These are phyloP conservation scores for Todiramphus chloris DNA, from an alignment of 2,113 vertebrate genomes.

Conservation along the genomic window DNA sequence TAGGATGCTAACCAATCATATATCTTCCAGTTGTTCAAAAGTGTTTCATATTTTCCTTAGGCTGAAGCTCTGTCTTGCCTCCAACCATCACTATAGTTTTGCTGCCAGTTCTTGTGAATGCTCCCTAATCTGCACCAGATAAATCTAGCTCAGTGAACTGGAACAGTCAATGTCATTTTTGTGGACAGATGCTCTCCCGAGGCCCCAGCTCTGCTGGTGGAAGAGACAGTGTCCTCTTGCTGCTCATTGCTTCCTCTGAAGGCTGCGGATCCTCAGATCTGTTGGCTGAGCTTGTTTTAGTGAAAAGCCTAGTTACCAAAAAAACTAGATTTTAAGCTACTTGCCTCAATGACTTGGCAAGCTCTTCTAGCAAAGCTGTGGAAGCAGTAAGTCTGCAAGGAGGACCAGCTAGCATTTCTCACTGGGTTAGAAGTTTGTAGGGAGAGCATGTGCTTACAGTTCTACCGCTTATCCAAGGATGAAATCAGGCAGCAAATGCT, in stretches of 20 bases:
- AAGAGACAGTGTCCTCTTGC: neutral
- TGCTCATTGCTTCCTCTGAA: neutral
- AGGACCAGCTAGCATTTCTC: neutral
- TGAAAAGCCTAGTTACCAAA: neutral
- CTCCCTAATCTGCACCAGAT: neutral
- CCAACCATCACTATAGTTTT: neutral
- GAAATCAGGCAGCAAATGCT: neutral
- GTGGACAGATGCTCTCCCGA: neutral
- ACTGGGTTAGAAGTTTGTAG: neutral
- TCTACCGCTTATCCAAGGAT: neutral
- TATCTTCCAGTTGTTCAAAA: neutral
- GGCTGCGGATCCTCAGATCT: neutral
- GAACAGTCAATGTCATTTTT: neutral
- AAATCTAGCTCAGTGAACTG: neutral
- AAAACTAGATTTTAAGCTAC: neutral
- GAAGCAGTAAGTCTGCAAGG: neutral
- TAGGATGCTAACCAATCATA: neutral
- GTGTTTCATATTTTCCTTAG: rapidly evolving
- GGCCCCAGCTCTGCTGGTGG: neutral
- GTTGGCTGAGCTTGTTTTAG: neutral
- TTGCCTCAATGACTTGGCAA: neutral
- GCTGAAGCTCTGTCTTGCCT: neutral
- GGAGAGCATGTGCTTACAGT: neutral
- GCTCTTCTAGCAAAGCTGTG: neutral
- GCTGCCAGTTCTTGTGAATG: neutral